phyloP scores from a whole-genome alignment of 2,797 vertebrate genomes.

The Squalus acanthias region DNA sequence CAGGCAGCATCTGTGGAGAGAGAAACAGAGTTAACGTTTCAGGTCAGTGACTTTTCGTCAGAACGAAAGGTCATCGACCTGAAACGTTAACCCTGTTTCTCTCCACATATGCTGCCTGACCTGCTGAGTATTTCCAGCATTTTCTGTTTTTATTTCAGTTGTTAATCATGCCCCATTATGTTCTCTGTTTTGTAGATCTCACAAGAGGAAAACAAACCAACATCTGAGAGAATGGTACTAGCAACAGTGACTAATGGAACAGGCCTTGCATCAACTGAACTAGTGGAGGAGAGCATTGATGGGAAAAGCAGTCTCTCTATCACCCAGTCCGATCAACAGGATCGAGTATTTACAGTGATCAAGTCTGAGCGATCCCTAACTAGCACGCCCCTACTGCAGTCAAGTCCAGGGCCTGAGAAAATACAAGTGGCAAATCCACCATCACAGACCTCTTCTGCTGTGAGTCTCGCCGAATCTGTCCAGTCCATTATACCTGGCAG shows the following conservation, averaged over 20 bases:
- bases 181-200: neutral
- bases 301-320: neutral
- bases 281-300: constrained; percentile 4
- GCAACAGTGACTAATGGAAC: neutral
- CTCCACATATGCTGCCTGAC: too few species aligned
- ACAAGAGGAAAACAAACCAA: constrained; percentile 5
- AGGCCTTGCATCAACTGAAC: neutral
- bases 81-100: too few species aligned
- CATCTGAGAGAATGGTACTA: neutral
- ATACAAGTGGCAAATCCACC: constrained; percentile 56
- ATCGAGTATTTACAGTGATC: constrained; percentile 37
- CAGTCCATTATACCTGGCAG: constrained; percentile 51
- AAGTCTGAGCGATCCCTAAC: constrained; percentile 41
- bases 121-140: too few species aligned
- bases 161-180: neutral
- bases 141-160: too few species aligned
- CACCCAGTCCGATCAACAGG: constrained; percentile 12
- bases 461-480: constrained; percentile 71
- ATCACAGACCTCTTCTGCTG: constrained; percentile 62
- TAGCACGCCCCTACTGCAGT: constrained; percentile 44
- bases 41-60: too few species aligned
- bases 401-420: constrained; percentile 43
- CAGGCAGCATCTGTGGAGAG: too few species aligned
- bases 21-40: too few species aligned
- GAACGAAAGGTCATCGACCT: too few species aligned